Evolutionary conservation across 2,113 vertebrate genomes (phyloP), one percentile per base, ranked within the genome.

Genomic region (Cryptomyrus ogoouensis): DNA sequence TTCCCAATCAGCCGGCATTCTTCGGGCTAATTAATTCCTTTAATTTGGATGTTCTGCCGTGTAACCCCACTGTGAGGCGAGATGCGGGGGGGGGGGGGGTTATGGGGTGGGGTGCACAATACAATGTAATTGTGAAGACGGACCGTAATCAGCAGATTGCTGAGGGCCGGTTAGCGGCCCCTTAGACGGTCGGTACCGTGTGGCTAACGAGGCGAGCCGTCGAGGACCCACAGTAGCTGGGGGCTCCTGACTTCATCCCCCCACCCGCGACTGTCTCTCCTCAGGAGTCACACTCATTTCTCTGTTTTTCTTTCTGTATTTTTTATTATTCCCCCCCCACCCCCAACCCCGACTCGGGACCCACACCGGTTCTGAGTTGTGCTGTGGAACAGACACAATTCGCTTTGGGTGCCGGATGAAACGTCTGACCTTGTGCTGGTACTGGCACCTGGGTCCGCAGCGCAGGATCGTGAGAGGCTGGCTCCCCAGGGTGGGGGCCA

Each of bases 1-100:
- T 93, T 93, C 92, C 94, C 91, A 95, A 96, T 96, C 95, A 96
- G 93, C 93, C 92, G 90, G 93, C 92, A 94, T 96, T 95, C 95
- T 95, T 92, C 90, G 92, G 93, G 92, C 92, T 95, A 95, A 96
- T 96, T 95, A 95, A 95, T 94, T 95, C 44, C 92, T 93, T 93
- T 95, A 95, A 96, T 95, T 95, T 94, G 90, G 92, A 93, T 93
- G 93, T 92, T 94, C 92, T 91, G 93, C 91, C 93, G 92, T 94
- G 93, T 94, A 93, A 91, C 94, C 94, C 94, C 94, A 93, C 88
- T 88, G 39, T 90, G 92, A 94, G 87, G 94, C 15, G 6, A 35
- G 46, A 89, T 46, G 89, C 85, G 50, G 86, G 10, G 24, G 84
- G 62, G 62, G 89, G 10, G 24, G 83, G 70, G 62, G 10, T 6